Conservation (phyloP, 2,797 vertebrate species). For the Enteromius fasciolatus region DNA sequence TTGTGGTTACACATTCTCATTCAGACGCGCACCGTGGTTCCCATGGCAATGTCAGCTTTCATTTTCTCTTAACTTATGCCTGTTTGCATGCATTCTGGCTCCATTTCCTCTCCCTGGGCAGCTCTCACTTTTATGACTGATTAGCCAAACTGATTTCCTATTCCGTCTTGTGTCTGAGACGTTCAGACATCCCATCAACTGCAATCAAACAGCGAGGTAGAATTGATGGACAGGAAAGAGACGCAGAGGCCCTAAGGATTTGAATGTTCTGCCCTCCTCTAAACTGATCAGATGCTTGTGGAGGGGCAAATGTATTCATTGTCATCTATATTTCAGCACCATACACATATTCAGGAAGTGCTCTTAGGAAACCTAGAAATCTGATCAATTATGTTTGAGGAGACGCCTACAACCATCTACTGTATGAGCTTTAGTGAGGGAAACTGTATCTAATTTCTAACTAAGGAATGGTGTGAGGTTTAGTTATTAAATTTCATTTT, state of each 20-base stretch:
- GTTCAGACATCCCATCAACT: conserved; percentile 56
- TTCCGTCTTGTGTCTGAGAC: conserved; percentile 59
- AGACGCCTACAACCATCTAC: neutral
- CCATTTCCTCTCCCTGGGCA: conserved; percentile 47
- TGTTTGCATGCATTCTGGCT: conserved; percentile 50
- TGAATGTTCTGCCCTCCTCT: conserved; percentile 33
- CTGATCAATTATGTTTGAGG: conserved; percentile 19
- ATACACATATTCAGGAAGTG: conserved; percentile 30
- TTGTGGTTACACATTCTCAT: conserved; percentile 30
- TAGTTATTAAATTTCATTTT: neutral
- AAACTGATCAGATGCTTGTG: conserved; percentile 44
- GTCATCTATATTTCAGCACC: conserved; percentile 37
- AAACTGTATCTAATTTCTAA: neutral
- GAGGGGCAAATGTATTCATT: conserved; percentile 39
- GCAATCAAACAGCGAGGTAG: conserved; percentile 41
- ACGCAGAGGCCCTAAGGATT: conserved; percentile 38
- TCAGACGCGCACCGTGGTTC: conserved; percentile 52
- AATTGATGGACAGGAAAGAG: conserved; percentile 45
- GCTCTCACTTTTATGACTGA: conserved; percentile 61
- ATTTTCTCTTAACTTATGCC: conserved; percentile 62
- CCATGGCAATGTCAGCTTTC: conserved; percentile 66
- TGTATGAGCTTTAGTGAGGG: neutral
- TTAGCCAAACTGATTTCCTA: conserved; percentile 60
- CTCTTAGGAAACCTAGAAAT: conserved; percentile 29
- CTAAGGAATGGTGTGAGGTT: neutral